Percentiles rank a stretch among this genome's conserved stretches.
phyloP scores from a whole-genome alignment of 2,888 invertebrate species.

The Apodemia zela region DNA sequence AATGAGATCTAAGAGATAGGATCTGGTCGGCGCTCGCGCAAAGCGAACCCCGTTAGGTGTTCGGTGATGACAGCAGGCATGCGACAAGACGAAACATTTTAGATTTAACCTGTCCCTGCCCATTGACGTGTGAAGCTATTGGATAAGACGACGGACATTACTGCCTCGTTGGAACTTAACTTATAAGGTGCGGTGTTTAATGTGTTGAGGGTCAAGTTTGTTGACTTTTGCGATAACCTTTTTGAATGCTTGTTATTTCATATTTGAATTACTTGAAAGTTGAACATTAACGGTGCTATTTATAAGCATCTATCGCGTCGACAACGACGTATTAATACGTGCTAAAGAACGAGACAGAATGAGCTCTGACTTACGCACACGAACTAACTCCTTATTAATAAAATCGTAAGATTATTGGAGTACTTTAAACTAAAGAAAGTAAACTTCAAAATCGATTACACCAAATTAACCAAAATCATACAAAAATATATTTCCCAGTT shows the following conservation, averaged over 20 bases:
- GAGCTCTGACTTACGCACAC: too few relatives aligned
- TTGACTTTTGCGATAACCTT: slow-evolving; percentile 11
- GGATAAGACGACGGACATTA: slow-evolving; percentile 28
- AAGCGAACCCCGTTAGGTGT: slow-evolving; percentile 31
- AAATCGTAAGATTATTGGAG: too few relatives aligned
- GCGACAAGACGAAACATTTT: slow-evolving; percentile 32
- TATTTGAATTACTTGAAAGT: neutral
- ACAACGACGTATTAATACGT: too few relatives aligned
- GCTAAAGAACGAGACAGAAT: too few relatives aligned
- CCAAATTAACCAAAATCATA: too few relatives aligned
- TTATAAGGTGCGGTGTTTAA: slow-evolving; percentile 28
- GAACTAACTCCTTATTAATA: too few relatives aligned
- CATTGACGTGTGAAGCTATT: slow-evolving; percentile 36
- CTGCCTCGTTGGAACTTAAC: slow-evolving; percentile 27
- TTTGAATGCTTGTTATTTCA: neutral
- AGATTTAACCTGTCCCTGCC: slow-evolving; percentile 31
- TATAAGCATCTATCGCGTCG: too few relatives aligned
- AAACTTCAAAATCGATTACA: too few relatives aligned
- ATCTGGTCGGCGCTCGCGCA: slow-evolving; percentile 39
- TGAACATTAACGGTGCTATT: neutral
- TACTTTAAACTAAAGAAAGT: too few relatives aligned
- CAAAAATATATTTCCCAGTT: too few relatives aligned
- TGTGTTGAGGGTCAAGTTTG: slow-evolving; percentile 18
- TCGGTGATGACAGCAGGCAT: slow-evolving; percentile 33
- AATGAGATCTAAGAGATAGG: slow-evolving; percentile 44